Percentiles rank a stretch among this genome's conserved stretches.
phyloP scores from a whole-genome alignment of 2,797 vertebrate genomes.

The Schizothorax lantsangensis region DNA sequence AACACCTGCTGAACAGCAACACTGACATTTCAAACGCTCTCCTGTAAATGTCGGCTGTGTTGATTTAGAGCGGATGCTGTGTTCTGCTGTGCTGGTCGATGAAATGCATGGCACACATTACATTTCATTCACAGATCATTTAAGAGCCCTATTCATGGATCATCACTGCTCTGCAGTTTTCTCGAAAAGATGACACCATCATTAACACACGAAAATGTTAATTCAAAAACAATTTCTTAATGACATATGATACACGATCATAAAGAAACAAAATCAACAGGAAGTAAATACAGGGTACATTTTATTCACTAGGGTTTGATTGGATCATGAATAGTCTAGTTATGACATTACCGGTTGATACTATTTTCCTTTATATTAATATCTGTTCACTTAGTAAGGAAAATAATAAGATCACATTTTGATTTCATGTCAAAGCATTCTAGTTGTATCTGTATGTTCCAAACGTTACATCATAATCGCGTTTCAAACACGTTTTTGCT shows the following conservation, averaged over 20 bases:
- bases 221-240: not conserved
- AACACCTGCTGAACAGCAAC: conserved; percentile 40
- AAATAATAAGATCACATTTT: not conserved
- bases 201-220: not conserved
- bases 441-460: not conserved
- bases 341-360: not conserved
- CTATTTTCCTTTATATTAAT: not conserved
- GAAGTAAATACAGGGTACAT: not conserved
- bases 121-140: not conserved
- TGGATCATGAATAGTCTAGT: not conserved
- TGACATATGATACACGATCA: not conserved
- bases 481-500: not conserved
- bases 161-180: not conserved
- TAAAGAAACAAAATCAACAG: not conserved
- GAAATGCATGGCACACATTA: not conserved
- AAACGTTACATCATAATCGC: not conserved
- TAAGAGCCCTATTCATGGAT: conserved; percentile 2
- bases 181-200: not conserved
- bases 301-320: not conserved
- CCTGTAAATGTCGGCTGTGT: conserved; percentile 45
- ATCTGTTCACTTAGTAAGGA: not conserved
- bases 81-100: not conserved
- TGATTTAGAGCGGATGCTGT: conserved; percentile 52
- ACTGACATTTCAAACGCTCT: conserved; percentile 53
- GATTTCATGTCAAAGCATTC: not conserved